phyloP scores from a whole-genome alignment of 2,888 invertebrate genomes.

The Brachynemurus nebulosus region DNA sequence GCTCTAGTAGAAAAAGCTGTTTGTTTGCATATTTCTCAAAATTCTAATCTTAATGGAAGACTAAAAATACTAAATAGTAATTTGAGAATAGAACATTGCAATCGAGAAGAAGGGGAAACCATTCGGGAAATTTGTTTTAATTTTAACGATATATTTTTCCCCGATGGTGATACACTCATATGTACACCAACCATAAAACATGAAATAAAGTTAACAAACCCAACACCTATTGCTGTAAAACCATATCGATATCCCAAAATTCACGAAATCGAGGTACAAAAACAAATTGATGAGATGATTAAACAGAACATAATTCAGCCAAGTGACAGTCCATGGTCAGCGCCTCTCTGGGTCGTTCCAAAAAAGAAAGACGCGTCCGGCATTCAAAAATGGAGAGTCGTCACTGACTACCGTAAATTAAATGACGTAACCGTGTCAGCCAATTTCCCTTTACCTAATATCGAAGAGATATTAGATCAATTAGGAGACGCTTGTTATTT shows the following conservation, averaged over 20 bases:
- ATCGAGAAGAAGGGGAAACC: too few species aligned
- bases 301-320: slow-evolving; percentile 16
- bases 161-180: too few species aligned
- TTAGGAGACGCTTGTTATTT: slow-evolving; percentile 23
- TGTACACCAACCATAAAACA: too few species aligned
- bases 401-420: slow-evolving; percentile 18
- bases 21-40: too few species aligned
- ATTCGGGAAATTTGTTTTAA: too few species aligned
- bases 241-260: slow-evolving; percentile 17
- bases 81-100: too few species aligned
- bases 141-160: too few species aligned
- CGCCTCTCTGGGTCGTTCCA: slow-evolving; percentile 20
- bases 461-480: slow-evolving; percentile 23
- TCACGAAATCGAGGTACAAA: slow-evolving; percentile 19
- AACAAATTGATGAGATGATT: slow-evolving; percentile 19
- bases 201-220: neutral
- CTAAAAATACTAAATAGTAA: too few species aligned
- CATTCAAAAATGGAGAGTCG: slow-evolving; percentile 17
- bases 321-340: slow-evolving; percentile 16
- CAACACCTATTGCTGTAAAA: neutral
- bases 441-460: slow-evolving; percentile 19
- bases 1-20: too few species aligned
- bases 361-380: slow-evolving; percentile 17
- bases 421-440: slow-evolving; percentile 19
- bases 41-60: too few species aligned